Conservation (phyloP, 2,888 invertebrate genomes). For the Acronicta psi region DNA sequence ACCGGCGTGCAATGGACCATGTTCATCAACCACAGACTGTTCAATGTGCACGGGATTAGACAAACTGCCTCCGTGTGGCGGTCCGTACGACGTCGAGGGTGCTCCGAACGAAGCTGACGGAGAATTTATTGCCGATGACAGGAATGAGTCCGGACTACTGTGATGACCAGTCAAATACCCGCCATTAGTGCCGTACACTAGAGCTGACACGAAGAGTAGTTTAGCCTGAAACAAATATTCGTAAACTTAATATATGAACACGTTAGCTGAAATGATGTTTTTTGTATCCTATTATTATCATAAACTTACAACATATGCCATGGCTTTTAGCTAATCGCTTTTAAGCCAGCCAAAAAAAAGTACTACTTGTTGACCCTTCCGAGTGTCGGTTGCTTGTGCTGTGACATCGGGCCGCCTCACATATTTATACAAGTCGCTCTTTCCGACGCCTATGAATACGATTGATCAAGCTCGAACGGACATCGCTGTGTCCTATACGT, state of each 20-base stretch:
- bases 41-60: slow-evolving; percentile 28
- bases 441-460: slow-evolving; percentile 78
- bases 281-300: slow-evolving; percentile 29
- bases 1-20: slow-evolving; percentile 42
- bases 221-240: slow-evolving; percentile 78
- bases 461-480: slow-evolving; percentile 69
- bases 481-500: slow-evolving; percentile 63
- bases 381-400: slow-evolving; percentile 80
- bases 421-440: slow-evolving; percentile 85
- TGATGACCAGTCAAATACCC: slow-evolving; percentile 71
- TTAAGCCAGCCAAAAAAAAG: slow-evolving; percentile 77
- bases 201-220: slow-evolving; percentile 74
- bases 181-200: slow-evolving; percentile 76
- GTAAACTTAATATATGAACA: slow-evolving; percentile 24
- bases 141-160: slow-evolving; percentile 74
- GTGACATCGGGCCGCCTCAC: slow-evolving; percentile 72
- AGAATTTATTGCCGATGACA: slow-evolving; percentile 73
- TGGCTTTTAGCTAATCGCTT: slow-evolving; percentile 88
- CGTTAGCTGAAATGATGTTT: not conserved
- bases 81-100: slow-evolving; percentile 76
- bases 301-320: slow-evolving; percentile 86
- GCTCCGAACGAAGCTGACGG: slow-evolving; percentile 80
- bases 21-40: slow-evolving; percentile 56
- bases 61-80: slow-evolving; percentile 41
- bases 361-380: slow-evolving; percentile 79